Evolutionary conservation across 2,113 vertebrate genomes (phyloP).

Genomic region (Mustela lutreola): DNA sequence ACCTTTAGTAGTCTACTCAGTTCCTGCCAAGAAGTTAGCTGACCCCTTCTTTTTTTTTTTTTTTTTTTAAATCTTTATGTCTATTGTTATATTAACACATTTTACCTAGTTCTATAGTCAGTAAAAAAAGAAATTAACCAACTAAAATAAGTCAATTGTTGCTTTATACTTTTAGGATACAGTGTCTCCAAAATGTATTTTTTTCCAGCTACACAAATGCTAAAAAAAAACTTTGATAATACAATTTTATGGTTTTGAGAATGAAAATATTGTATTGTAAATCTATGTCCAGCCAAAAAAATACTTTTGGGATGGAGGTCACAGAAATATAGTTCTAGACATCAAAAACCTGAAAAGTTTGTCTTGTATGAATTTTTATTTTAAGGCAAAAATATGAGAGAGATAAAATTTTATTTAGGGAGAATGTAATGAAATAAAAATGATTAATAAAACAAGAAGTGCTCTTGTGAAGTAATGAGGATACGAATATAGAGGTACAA

Average conservation of each 20-base stretch:
- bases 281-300: neutral
- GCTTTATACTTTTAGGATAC: neutral
- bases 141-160: neutral
- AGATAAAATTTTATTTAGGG: neutral
- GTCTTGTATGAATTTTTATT: neutral
- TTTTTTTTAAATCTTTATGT: neutral
- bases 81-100: neutral
- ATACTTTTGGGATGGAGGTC: neutral
- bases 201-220: neutral
- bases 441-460: slow-evolving; percentile 7
- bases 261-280: neutral
- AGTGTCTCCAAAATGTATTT: neutral
- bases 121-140: neutral
- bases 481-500: neutral
- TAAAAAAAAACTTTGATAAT: neutral
- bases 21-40: neutral
- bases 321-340: neutral
- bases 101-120: neutral
- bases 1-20: neutral
- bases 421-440: neutral
- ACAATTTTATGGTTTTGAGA: neutral
- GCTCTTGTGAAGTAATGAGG: neutral
- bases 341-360: neutral
- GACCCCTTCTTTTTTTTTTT: neutral
- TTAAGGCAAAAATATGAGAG: neutral